Conservation (phyloP, 2,888 invertebrate genomes). For the Megalurothrips usitatus region DNA sequence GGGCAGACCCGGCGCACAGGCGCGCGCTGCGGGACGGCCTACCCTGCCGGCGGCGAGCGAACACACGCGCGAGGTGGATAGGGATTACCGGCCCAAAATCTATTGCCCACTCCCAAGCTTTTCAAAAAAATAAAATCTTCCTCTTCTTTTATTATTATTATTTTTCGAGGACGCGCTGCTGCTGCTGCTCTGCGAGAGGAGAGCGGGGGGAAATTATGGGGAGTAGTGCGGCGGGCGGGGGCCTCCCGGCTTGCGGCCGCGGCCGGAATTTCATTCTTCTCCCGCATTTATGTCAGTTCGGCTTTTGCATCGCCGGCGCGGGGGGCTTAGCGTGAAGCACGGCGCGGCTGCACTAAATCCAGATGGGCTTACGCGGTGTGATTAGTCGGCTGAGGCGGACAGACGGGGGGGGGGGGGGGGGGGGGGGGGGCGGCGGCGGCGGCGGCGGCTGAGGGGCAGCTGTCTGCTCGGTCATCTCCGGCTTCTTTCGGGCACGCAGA, state of each 20-base stretch:
- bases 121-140: no score
- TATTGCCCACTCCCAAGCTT: no score
- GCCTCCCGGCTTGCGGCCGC: background rate
- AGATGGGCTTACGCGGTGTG: slow-evolving; percentile 8
- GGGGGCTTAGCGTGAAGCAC: background rate
- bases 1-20: background rate
- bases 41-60: background rate
- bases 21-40: background rate
- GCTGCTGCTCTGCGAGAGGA: no score
- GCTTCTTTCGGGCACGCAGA: background rate
- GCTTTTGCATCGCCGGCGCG: slow-evolving; percentile 21
- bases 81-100: no score
- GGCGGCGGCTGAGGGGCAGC: background rate
- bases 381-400: background rate
- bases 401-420: background rate
- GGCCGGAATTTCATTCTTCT: slow-evolving; percentile 5
- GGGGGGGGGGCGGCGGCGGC: background rate
- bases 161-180: no score
- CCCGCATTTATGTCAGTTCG: slow-evolving; percentile 12
- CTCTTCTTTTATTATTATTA: no score
- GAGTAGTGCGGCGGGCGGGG: background rate
- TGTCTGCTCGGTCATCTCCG: background rate
- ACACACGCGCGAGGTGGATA: no score
- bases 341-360: background rate
- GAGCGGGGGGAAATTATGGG: background rate